Percentiles rank a stretch among this genome's conserved stretches.
Evolutionary conservation across 1,140 invertebrate genomes (phyloP).

Genomic region (Drosophila pallidifrons): DNA sequence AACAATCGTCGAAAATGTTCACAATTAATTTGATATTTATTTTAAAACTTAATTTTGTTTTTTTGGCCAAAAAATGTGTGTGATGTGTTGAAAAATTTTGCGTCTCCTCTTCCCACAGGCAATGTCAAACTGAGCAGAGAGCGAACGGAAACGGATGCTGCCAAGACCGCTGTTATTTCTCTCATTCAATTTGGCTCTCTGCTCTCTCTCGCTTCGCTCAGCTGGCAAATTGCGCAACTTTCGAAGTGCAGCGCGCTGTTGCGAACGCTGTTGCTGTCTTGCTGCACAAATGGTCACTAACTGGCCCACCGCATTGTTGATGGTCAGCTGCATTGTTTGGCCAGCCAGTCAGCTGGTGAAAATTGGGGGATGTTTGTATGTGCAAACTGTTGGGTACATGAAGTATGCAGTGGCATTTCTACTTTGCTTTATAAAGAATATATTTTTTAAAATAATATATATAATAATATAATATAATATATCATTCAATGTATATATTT

Average conservation of each 20-base stretch:
- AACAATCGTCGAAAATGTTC: conserved; percentile 7
- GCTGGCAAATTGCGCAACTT: conserved; percentile 67
- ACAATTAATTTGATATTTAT: conserved; percentile 25
- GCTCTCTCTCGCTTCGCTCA: conserved; percentile 19
- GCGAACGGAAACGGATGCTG: conserved; percentile 32
- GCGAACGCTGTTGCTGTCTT: conserved; percentile 45
- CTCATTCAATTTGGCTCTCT: conserved; percentile 23
- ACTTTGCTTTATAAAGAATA: neutral
- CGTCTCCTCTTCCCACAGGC: conserved; percentile 55
- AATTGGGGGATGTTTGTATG: conserved; percentile 24
- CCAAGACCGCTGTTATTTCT: conserved; percentile 24
- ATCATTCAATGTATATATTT: too few relatives aligned
- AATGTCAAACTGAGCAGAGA: conserved; percentile 55
- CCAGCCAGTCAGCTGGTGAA: conserved; percentile 39
- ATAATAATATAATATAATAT: too few relatives aligned
- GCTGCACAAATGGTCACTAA: conserved; percentile 71
- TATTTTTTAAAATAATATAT: too few relatives aligned
- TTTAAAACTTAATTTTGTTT: conserved; percentile 52
- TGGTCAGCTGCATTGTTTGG: conserved; percentile 49
- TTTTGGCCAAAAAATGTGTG: conserved; percentile 41
- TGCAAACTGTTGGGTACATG: neutral
- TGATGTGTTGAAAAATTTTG: conserved; percentile 49
- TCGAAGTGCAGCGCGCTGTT: conserved; percentile 32
- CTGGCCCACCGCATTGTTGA: conserved; percentile 42
- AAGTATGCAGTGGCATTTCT: neutral